These are phyloP conservation scores for Pluvianellus socialis DNA, from an alignment of 2,113 vertebrate genomes.

Conservation along the genomic window DNA sequence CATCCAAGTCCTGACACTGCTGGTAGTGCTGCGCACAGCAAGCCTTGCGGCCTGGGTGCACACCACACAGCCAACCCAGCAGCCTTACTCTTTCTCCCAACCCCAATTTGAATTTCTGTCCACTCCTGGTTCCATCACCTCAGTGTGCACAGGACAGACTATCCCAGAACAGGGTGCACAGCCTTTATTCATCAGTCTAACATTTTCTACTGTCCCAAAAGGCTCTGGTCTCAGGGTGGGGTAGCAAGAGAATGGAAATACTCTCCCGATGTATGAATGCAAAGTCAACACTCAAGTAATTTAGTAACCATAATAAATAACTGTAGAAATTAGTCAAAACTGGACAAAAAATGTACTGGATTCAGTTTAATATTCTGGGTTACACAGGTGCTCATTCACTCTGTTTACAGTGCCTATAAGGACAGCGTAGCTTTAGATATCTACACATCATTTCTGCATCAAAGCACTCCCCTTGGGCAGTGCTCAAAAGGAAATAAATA, in stretches of 20 bases:
- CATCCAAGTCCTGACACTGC: not conserved
- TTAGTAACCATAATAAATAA: not conserved
- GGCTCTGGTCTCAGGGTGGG: fast-evolving
- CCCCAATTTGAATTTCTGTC: not conserved
- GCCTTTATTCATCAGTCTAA: not conserved
- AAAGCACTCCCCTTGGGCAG: slow-evolving; percentile 15
- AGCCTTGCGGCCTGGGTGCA: fast-evolving
- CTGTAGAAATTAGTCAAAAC: not conserved
- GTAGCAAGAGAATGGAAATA: not conserved
- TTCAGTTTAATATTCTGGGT: not conserved
- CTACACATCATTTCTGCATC: slow-evolving; percentile 3
- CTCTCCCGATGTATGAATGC: not conserved
- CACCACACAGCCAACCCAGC: not conserved
- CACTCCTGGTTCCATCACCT: not conserved
- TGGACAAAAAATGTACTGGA: not conserved
- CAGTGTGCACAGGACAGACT: not conserved
- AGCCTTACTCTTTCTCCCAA: not conserved
- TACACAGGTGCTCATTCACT: not conserved
- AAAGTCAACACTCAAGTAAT: not conserved
- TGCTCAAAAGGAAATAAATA: slow-evolving; percentile 4
- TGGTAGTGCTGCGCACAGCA: fast-evolving
- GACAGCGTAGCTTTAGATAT: not conserved
- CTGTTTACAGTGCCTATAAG: not conserved
- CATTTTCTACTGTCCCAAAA: not conserved
- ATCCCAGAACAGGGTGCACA: not conserved